These are phyloP conservation scores for Ceratoteleas bidentatus DNA, from an alignment of 1,140 invertebrate species.

Conservation along the genomic window DNA sequence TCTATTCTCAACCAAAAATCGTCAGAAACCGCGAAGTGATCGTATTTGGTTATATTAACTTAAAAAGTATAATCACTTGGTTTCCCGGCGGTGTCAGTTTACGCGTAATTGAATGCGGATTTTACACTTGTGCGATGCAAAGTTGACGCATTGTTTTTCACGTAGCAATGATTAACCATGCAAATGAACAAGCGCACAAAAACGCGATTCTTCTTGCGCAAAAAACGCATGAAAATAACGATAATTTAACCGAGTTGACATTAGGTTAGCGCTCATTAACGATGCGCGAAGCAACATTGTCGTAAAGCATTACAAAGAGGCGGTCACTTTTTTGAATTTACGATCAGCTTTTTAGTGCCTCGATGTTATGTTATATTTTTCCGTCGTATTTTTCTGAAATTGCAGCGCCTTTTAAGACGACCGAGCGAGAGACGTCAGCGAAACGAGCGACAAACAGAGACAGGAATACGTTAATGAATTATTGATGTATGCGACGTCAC, in stretches of 20 bases:
- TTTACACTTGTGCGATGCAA: no score
- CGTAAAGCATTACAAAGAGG: constrained; percentile 50
- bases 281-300: constrained; percentile 55
- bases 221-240: constrained; percentile 48
- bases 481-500: constrained; percentile 62
- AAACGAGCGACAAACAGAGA: not conserved
- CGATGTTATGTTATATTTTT: constrained; percentile 48
- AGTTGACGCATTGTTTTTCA: no score
- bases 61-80: no score
- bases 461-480: constrained; percentile 44
- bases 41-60: no score
- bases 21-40: no score
- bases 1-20: no score
- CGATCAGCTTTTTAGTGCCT: constrained; percentile 41
- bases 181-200: constrained; percentile 19
- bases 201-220: constrained; percentile 19
- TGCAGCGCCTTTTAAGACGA: constrained; percentile 28
- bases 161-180: constrained; percentile 34
- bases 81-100: no score
- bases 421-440: not conserved
- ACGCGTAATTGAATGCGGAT: no score
- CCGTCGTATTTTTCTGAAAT: constrained; percentile 39
- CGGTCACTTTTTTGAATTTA: constrained; percentile 55
- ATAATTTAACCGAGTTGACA: constrained; percentile 45
- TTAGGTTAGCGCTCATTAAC: constrained; percentile 41